A percentile compares a stretch with the other conserved stretches of the same genome.
These are phyloP conservation scores for Cylloceria caligata DNA, from an alignment of 2,888 invertebrate species.

Conservation along the genomic window DNA sequence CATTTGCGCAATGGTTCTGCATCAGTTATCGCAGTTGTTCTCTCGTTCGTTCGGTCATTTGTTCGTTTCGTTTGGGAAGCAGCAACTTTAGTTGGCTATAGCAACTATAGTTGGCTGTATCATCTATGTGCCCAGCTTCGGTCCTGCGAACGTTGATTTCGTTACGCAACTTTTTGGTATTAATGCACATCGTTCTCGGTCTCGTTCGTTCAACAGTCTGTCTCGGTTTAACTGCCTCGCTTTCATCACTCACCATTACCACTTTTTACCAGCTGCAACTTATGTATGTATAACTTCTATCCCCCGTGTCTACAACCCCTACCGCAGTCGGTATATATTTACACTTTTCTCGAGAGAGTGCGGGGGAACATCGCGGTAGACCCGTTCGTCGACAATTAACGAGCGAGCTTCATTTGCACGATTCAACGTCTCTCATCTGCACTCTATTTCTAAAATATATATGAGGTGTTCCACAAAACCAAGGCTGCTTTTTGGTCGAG, in stretches of 20 bases:
- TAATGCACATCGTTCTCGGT: constrained; percentile 50
- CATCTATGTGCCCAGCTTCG: constrained; percentile 1
- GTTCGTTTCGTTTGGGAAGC: constrained; percentile 29
- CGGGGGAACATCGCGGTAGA: constrained; percentile 41
- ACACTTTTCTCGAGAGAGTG: constrained; percentile 59
- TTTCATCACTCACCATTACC: constrained; percentile 22
- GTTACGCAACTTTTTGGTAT: constrained; percentile 59
- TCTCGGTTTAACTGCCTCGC: constrained; percentile 34
- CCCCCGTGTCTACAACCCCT: constrained; percentile 30
- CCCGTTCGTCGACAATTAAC: constrained; percentile 68
- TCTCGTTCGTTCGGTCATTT: constrained; percentile 49
- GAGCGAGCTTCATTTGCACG: constrained; percentile 65
- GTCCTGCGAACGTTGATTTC: constrained; percentile 50
- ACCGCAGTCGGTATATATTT: constrained; percentile 52
- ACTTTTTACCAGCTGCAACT: constrained; percentile 25
- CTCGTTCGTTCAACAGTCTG: constrained; percentile 38
- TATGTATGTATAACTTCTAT: constrained; percentile 18
- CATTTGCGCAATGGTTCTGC: constrained; percentile 47
- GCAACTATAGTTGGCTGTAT: not conserved
- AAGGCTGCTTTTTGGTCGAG: not conserved
- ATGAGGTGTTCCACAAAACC: not conserved
- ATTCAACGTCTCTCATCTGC: constrained; percentile 49
- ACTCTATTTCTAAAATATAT: constrained; percentile 8
- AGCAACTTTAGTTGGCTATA: constrained; percentile 9
- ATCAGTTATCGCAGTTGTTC: constrained; percentile 53